A percentile compares a stretch with the other conserved stretches of the same genome.
These are phyloP conservation scores for Neolamprologus hecqui DNA, from an alignment of 2,113 vertebrate genomes.

Conservation along the genomic window DNA sequence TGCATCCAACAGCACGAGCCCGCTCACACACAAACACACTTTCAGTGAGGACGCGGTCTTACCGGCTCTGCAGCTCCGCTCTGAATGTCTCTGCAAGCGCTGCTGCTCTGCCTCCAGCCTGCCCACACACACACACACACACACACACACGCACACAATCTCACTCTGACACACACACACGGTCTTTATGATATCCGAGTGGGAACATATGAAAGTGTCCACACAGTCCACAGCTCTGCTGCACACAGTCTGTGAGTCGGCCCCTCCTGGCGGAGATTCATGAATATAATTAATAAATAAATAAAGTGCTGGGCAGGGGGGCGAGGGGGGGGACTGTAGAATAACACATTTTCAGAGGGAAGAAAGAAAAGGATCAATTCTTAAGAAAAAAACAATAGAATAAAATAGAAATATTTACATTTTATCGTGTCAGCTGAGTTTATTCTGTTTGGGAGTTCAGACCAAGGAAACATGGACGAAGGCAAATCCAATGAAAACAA, in stretches of 20 bases:
- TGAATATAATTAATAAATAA: neutral
- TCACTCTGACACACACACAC: neutral
- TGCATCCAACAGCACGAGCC: neutral
- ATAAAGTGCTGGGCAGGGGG: neutral
- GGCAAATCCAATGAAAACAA: neutral
- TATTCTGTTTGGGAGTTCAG: neutral
- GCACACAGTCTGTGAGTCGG: neutral
- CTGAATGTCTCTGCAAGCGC: neutral
- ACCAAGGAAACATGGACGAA: neutral
- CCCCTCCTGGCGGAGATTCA: neutral
- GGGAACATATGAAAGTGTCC: neutral
- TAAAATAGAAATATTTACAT: neutral
- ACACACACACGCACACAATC: neutral
- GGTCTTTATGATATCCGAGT: neutral
- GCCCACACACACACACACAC: neutral
- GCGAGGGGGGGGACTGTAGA: accelerated
- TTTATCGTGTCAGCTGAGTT: neutral
- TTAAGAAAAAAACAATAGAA: neutral
- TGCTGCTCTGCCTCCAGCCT: neutral
- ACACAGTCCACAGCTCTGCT: neutral
- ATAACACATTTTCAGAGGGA: neutral
- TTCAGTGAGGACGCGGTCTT: neutral
- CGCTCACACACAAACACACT: neutral
- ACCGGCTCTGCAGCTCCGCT: neutral
- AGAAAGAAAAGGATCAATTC: neutral